Evolutionary conservation across 2,113 vertebrate species (phyloP), one percentile per base, ranked within the genome.

Genomic region (Spilogale gracilis): DNA sequence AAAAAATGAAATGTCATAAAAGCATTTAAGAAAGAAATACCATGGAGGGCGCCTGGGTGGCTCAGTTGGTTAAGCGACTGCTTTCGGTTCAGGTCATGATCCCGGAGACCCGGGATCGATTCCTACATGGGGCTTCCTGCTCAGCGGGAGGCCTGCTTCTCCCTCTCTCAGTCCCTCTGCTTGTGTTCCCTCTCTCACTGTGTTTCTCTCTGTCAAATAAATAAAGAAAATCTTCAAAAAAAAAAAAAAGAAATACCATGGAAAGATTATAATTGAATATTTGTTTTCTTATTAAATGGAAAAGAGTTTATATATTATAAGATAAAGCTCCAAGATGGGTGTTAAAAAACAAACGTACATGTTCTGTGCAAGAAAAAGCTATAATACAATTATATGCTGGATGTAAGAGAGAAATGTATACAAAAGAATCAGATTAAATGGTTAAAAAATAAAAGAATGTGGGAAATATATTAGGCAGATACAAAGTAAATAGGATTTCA

Each of bases 261-360:
- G 48, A 56, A 87, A 82, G 45, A 12, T 82, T 27, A 82, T 63
- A 76, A 87, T 74, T 52, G 50, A 82, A 48, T 45, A 58, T 71
- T 91, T 93, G n/a, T 56, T 81, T 93, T 76, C 27, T n/a, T n/a
- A 60, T 92, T 85, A 84, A 84, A 58, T 91, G 48, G 89, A 83
- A 89, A 30, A 92, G 45, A 76, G 93, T 83, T 63, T 76, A 58
- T 81, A 14, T 61, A 23, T 82, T 79, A 65, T 91, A 81, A 91
- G 71, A 71, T 56, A 74, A 86, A 93, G 32, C 48, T 95, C 38
- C 27, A 32, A 90, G 5, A 20, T 63, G 13, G 13, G 20, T 25
- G 95, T 76, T 79, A 20, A 67, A 88, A 71, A 65, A 50, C 27
- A 73, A 81, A 65, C 81, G 63, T 63, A 16, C 52, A 88, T 83